Conservation (phyloP, 1,140 invertebrate genomes). For the Temnothorax longispinosus region DNA sequence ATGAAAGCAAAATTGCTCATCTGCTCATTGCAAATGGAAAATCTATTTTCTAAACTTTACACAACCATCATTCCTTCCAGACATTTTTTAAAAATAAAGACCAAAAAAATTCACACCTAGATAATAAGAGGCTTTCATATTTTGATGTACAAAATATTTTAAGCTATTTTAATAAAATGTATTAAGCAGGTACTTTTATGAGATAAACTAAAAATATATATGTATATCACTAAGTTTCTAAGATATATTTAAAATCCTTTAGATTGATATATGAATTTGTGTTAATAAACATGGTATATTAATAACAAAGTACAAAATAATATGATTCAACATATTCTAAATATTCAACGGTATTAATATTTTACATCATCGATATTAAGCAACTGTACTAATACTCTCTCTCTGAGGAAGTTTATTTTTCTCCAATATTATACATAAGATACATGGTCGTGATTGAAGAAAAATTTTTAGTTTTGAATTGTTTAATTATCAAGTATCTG, state of each 20-base stretch:
- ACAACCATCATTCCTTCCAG: slow-evolving; percentile 14
- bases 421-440: neutral
- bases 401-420: neutral
- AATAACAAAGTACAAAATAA: slow-evolving; percentile 17
- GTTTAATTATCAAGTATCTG: neutral
- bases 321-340: neutral
- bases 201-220: neutral
- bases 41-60: slow-evolving; percentile 39
- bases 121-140: slow-evolving; percentile 36
- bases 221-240: neutral
- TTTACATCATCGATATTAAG: neutral
- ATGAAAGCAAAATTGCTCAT: neutral
- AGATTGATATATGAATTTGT: slow-evolving; percentile 28
- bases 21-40: neutral
- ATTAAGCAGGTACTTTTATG: neutral
- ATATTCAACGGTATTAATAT: slow-evolving; percentile 20
- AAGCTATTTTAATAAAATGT: slow-evolving; percentile 43
- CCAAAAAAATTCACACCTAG: slow-evolving; percentile 17
- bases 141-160: slow-evolving; percentile 46
- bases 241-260: slow-evolving; percentile 20
- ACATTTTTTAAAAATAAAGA: neutral
- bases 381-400: neutral
- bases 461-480: neutral
- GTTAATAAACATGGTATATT: neutral
- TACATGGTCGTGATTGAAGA: neutral